Evolutionary conservation across 1,140 invertebrate species (phyloP).

Genomic region (Heterodera schachtii): DNA sequence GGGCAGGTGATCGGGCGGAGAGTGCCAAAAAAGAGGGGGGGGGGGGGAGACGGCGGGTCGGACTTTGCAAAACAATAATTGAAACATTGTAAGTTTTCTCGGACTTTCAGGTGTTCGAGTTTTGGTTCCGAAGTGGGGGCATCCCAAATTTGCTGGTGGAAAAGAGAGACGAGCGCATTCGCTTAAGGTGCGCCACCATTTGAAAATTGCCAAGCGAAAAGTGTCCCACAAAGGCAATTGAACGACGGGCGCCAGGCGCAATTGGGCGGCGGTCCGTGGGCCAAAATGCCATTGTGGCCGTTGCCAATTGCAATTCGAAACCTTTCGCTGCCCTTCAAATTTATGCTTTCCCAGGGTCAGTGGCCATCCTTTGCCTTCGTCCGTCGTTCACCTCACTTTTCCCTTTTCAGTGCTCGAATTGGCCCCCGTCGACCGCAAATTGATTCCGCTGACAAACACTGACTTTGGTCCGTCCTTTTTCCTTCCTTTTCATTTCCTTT

Average conservation of each 20-base stretch:
- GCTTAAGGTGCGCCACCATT: slow-evolving; percentile 13
- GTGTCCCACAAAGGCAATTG: slow-evolving; percentile 24
- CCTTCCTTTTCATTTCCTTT: background rate
- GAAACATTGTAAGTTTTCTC: background rate
- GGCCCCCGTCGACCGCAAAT: slow-evolving; percentile 36
- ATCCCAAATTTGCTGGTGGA: slow-evolving; percentile 48
- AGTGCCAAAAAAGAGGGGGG: background rate
- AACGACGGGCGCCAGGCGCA: slow-evolving; percentile 39
- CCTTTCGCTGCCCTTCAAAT: slow-evolving; percentile 41
- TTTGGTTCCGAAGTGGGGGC: slow-evolving; percentile 50
- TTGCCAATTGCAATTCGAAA: slow-evolving; percentile 48
- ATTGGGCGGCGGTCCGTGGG: slow-evolving; percentile 20
- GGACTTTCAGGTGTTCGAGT: slow-evolving; percentile 46
- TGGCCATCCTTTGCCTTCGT: background rate
- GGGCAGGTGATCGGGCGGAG: slow-evolving; percentile 39
- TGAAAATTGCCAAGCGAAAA: background rate
- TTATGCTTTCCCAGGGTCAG: slow-evolving; percentile 51
- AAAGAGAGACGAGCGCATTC: slow-evolving; percentile 39
- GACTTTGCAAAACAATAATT: background rate
- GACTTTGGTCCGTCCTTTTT: slow-evolving; percentile 12
- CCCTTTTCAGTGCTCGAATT: slow-evolving; percentile 36
- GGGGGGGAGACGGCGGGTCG: background rate
- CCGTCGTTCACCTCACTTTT: too few species aligned
- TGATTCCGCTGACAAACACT: slow-evolving; percentile 34
- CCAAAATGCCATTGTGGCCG: slow-evolving; percentile 45